Percentiles rank a stretch among this genome's conserved stretches.
Evolutionary conservation across 2,888 invertebrate species (phyloP).

Genomic region (Drosophila aldrichi): DNA sequence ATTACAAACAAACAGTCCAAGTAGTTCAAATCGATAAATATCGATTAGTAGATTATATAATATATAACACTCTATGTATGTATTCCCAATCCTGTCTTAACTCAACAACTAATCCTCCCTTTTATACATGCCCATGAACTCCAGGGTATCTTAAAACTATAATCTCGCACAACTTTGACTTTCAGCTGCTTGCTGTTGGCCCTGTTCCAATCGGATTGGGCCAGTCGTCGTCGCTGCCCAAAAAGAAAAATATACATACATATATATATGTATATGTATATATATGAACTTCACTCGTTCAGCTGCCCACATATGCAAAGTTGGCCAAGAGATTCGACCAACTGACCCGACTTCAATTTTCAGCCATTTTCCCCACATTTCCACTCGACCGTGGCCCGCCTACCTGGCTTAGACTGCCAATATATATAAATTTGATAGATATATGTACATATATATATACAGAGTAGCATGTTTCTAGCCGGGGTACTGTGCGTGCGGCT

Average conservation of each 20-base stretch:
- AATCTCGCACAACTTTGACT: conserved; percentile 51
- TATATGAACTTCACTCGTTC: conserved; percentile 44
- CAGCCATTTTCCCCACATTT: conserved; percentile 8
- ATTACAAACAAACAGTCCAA: too few relatives aligned
- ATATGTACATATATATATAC: background rate
- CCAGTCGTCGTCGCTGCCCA: conserved; percentile 17
- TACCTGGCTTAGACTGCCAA: conserved; percentile 31
- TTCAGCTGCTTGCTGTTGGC: conserved; percentile 47
- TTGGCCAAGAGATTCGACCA: conserved; percentile 19
- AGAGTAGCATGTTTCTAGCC: conserved; percentile 5
- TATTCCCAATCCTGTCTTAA: background rate
- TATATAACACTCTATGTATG: background rate
- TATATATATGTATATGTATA: background rate
- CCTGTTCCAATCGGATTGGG: conserved; percentile 33
- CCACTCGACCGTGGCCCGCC: conserved; percentile 35
- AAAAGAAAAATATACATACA: background rate
- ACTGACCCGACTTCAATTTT: conserved; percentile 44
- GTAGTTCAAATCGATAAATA: background rate
- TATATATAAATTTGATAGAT: background rate
- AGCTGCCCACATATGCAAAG: conserved; percentile 35
- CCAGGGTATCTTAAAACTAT: conserved; percentile 10
- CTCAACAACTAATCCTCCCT: background rate
- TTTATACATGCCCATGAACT: too few relatives aligned
- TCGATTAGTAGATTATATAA: background rate
- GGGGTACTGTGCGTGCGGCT: conserved; percentile 17